Evolutionary conservation across 2,113 vertebrate species (phyloP).

Genomic region (Elephas maximus): DNA sequence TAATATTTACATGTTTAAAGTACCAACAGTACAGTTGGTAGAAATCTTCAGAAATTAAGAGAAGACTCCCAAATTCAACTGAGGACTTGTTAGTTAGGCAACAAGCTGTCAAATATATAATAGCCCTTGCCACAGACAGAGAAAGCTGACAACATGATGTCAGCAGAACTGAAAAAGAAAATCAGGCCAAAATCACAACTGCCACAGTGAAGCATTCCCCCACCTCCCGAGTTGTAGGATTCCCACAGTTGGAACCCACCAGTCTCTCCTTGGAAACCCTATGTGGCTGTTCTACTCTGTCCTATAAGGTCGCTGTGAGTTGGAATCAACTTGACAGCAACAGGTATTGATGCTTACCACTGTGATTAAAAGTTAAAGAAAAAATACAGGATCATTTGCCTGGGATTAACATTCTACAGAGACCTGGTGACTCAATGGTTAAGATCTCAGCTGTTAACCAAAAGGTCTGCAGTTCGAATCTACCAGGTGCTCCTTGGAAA

Average conservation of each 20-base stretch:
- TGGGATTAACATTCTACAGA: background rate
- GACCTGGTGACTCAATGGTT: no score
- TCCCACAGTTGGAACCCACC: background rate
- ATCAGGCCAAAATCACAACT: background rate
- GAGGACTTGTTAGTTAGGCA: background rate
- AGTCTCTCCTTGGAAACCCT: no score
- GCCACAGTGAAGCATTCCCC: background rate
- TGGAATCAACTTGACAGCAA: no score
- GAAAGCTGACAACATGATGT: background rate
- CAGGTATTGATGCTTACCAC: no score
- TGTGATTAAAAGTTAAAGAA: no score
- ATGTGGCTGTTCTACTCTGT: no score
- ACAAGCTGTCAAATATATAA: background rate
- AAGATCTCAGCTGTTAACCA: no score
- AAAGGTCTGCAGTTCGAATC: no score
- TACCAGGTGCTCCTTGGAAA: no score
- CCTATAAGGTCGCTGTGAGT: no score
- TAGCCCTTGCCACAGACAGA: background rate
- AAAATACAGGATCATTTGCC: no score
- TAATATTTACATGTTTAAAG: background rate
- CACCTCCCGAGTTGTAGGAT: background rate
- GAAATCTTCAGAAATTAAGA: constrained; percentile 43
- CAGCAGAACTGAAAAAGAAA: constrained; percentile 28
- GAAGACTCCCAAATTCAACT: background rate
- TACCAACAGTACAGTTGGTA: background rate